phyloP scores from a whole-genome alignment of 2,113 vertebrate genomes.

The Parotia lawesii region DNA sequence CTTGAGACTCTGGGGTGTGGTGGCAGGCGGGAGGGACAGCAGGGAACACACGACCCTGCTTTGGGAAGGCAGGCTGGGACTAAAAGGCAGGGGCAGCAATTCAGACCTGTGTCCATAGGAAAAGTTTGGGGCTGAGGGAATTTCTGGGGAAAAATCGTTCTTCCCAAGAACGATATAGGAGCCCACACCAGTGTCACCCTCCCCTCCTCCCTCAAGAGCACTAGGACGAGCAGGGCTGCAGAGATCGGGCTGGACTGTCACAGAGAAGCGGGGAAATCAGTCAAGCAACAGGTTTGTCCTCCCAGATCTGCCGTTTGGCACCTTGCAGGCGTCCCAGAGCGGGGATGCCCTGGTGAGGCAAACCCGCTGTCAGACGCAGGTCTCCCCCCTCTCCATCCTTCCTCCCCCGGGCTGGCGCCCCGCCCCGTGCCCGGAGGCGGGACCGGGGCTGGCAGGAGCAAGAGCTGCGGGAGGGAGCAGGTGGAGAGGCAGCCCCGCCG shows the following conservation, averaged over 20 bases:
- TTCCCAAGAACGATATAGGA: background rate
- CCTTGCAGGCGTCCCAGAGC: background rate
- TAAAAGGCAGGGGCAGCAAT: background rate
- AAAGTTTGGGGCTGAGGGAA: background rate
- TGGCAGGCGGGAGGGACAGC: rapidly evolving
- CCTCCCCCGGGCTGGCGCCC: slow-evolving; percentile 11
- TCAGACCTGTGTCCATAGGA: background rate
- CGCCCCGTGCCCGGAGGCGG: slow-evolving; percentile 52
- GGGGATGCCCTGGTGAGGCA: background rate
- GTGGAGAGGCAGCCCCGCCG: background rate
- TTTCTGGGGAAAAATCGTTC: background rate
- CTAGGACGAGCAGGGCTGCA: background rate
- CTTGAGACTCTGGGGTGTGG: background rate
- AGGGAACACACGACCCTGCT: background rate
- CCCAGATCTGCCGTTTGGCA: background rate
- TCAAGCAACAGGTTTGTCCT: background rate
- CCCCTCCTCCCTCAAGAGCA: background rate
- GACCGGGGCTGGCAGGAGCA: background rate
- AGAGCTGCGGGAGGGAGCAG: background rate
- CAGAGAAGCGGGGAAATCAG: background rate
- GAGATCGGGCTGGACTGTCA: background rate
- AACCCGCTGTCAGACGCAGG: rapidly evolving
- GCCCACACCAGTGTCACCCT: rapidly evolving
- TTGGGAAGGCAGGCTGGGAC: background rate
- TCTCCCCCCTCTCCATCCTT: background rate